Base-by-base conservation (phyloP, 1,140 invertebrate genomes). In the Cydia amplana region DNA sequence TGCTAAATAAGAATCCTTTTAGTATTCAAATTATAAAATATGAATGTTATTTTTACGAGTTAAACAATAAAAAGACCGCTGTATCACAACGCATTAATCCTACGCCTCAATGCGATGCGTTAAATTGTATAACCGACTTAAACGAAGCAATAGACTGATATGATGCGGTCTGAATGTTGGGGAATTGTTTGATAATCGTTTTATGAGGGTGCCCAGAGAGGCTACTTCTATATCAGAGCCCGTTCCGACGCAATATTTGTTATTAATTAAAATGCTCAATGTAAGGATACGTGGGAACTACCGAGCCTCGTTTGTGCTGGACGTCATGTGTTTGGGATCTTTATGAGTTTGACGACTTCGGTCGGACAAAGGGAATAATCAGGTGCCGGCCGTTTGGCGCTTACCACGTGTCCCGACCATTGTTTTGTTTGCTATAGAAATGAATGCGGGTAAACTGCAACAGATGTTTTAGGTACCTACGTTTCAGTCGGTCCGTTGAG, bases 121-220 rank as follows among this genome's bases (percentile, higher is more conserved):
- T 89, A 89, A 92, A 90, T 90, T 87, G 82, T 89, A 87, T 88
- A 87, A 87, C 82, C 76, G 81, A 82, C 78, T 77, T 79, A 81
- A 83, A 86, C 78, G 82, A 81, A 80, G 73, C 75, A 79, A 85
- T 83, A 84, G 80, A 84, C 77, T 79, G 80, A 87, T 84, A 85
- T 74, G 77, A 75, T 76, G 76, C 75, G 74, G 74, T 78, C 80
- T 82, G 81, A 85, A 86, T 83, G 82, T 75, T 73, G 78, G 77
- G 83, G 88, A 84, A 86, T 89, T 84, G 85, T 89, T 90, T 86
- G 86, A 89, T 91, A 90, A 92, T 92, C 86, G 90, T 90, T 91
- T 92, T 91, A 92, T 88, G 86, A 84, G 86, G 89, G 87, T 88
- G 78, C 83, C 82, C 83, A 82, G 84, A 86, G 83, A 87, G 82